These are phyloP conservation scores for Dendrolimus kikuchii DNA, from an alignment of 1,140 invertebrate species.

Conservation along the genomic window DNA sequence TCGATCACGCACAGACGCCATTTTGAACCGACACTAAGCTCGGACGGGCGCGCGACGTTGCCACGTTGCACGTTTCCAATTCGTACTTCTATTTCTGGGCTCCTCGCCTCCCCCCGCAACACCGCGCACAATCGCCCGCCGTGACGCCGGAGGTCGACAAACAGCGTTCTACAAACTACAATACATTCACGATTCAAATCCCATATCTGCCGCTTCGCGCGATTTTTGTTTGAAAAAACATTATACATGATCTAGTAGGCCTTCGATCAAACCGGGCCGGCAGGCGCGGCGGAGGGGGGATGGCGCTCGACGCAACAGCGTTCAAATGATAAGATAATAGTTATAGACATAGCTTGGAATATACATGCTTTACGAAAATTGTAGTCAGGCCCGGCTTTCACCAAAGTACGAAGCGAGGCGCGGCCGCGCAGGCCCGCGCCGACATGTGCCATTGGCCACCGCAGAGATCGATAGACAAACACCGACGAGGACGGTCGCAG, in stretches of 20 bases:
- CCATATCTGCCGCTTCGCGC: constrained; percentile 31
- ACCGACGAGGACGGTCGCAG: constrained; percentile 53
- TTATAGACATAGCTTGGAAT: constrained; percentile 34
- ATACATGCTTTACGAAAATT: constrained; percentile 19
- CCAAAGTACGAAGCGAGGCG: constrained; percentile 53
- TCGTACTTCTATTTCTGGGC: constrained; percentile 63
- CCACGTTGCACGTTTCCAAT: constrained; percentile 61
- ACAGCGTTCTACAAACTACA: constrained; percentile 54
- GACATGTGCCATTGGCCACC: constrained; percentile 68
- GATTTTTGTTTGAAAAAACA: constrained; percentile 22
- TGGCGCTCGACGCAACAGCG: constrained; percentile 23
- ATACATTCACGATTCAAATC: constrained; percentile 48
- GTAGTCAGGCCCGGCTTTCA: constrained; percentile 54
- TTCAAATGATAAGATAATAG: constrained; percentile 51
- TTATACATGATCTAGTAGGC: constrained; percentile 40
- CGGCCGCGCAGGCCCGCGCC: constrained; percentile 49
- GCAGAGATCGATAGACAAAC: constrained; percentile 70
- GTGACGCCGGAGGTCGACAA: constrained; percentile 41
- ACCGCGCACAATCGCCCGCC: constrained; percentile 19
- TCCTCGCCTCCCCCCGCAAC: constrained; percentile 31
- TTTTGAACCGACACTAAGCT: constrained; percentile 68
- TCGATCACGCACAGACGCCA: constrained; percentile 70
- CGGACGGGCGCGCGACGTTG: constrained; percentile 52
- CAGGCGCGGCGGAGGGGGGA: constrained; percentile 3
- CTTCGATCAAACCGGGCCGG: constrained; percentile 15